Evolutionary conservation across 2,888 invertebrate genomes (phyloP), one percentile per base, ranked within the genome.

Genomic region (Hypomecis punctinalis): DNA sequence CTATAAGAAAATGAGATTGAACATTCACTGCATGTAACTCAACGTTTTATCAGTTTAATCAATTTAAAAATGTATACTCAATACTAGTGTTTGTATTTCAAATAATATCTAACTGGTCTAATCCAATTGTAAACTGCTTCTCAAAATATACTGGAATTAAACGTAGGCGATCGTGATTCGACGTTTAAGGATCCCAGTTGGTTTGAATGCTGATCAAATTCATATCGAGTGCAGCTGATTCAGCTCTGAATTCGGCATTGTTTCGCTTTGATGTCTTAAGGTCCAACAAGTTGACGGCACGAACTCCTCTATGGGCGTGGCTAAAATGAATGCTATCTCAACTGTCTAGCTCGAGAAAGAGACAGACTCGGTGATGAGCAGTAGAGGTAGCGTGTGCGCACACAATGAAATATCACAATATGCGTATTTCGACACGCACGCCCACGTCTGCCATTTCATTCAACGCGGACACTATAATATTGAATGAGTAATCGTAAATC

Each of bases 1-100:
- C 72, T 61, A 75, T 73, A 71, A 70, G 69, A 68, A 72, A 66
- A 74, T 74, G 55, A 72, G 65, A 64, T 67, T 53, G 23, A 33
- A 35, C 9, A n/a, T 47, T 54, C 3, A 8, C 33, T 23, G 49
- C 8, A 48, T 35, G 43, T 48, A 54, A 42, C 11, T 36, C 33
- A 23, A 5, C 23, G 10, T 51, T 37, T 51, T 49, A 36, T 36
- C 49, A 36, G 13, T 47, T 48, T 33, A 33, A 54, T 53, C 40
- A 53, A 54, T 35, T 11, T 43, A 11, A 13, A 7, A 37, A 11
- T 13, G 13, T 43, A 13, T 51, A 35, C 8, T 49, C 33, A 48
- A 39, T 6, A 6, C 6, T 6, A 51, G 36, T 51, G 33, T 46
- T 39, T 46, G 33, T 33, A 33, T 64, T 66, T 55, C 60, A 63